Evolutionary conservation across 2,113 vertebrate genomes (phyloP).

Genomic region (Prietella phreatophila): DNA sequence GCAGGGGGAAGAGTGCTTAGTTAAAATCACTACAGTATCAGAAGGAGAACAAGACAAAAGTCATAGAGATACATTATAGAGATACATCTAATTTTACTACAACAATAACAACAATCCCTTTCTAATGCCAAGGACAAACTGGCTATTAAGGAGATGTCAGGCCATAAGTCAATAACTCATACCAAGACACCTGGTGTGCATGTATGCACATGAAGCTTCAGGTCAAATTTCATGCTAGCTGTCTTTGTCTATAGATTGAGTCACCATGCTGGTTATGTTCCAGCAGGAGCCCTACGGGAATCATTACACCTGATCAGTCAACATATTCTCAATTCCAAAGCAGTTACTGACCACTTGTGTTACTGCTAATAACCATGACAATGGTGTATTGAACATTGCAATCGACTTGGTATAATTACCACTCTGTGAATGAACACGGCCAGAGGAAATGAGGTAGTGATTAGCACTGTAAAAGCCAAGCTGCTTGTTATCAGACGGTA

Average conservation of each 20-base stretch:
- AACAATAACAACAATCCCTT: neutral
- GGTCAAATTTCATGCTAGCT: neutral
- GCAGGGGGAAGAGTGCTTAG: neutral
- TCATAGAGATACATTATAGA: too few relatives aligned
- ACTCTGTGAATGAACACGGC: slow-evolving; percentile 38
- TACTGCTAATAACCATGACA: slow-evolving; percentile 6
- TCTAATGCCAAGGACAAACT: neutral
- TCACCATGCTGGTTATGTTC: neutral
- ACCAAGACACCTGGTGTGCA: neutral
- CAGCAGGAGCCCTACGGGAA: neutral
- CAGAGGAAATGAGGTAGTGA: slow-evolving; percentile 23
- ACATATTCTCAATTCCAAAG: slow-evolving; percentile 24
- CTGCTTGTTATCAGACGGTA: slow-evolving; percentile 14
- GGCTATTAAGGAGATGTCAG: neutral
- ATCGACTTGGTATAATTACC: slow-evolving; percentile 31
- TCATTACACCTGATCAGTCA: slow-evolving; percentile 21
- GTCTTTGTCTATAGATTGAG: neutral
- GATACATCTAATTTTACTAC: neutral
- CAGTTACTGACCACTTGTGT: slow-evolving; percentile 7
- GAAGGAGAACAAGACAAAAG: neutral
- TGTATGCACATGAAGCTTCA: neutral
- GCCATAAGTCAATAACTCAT: slow-evolving; percentile 5
- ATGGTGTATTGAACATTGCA: slow-evolving; percentile 19
- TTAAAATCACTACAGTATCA: slow-evolving; percentile 4
- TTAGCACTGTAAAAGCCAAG: slow-evolving; percentile 2